These are phyloP conservation scores for Trichomalopsis sarcophagae DNA, from an alignment of 1,140 invertebrate genomes.

Conservation along the genomic window DNA sequence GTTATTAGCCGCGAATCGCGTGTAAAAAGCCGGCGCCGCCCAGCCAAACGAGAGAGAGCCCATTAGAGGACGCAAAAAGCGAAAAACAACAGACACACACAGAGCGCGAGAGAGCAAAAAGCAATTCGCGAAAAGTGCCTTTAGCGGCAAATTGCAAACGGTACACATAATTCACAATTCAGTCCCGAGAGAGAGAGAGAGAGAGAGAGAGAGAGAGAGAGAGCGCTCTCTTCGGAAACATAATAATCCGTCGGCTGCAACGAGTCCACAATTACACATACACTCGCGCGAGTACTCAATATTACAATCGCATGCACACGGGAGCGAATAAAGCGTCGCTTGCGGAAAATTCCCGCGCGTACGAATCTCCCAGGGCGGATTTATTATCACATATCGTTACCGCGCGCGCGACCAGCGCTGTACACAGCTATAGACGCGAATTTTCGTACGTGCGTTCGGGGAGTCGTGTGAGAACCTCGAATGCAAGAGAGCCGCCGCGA, in stretches of 20 bases:
- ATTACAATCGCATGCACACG: background rate
- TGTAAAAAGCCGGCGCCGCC: too few relatives aligned
- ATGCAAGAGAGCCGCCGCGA: too few relatives aligned
- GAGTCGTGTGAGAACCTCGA: slow-evolving; percentile 29
- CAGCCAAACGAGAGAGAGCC: too few relatives aligned
- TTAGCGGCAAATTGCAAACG: background rate
- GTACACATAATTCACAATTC: background rate
- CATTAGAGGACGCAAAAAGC: too few relatives aligned
- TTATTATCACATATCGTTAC: slow-evolving; percentile 4
- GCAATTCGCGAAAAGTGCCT: slow-evolving; percentile 3
- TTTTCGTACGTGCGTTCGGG: background rate
- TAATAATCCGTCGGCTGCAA: slow-evolving; percentile 5
- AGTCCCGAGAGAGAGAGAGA: background rate
- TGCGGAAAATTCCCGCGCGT: background rate
- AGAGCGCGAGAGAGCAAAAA: background rate
- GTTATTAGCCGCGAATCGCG: too few relatives aligned
- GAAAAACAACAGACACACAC: background rate
- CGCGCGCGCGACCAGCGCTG: too few relatives aligned
- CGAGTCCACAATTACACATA: background rate
- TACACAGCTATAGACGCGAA: background rate
- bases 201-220: background rate
- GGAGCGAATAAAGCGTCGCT: slow-evolving; percentile 10
- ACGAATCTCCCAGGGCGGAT: background rate
- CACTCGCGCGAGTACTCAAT: background rate
- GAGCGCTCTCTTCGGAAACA: background rate